These are phyloP conservation scores for Tragelaphus scriptus DNA, from an alignment of 2,113 vertebrate genomes.

Conservation along the genomic window DNA sequence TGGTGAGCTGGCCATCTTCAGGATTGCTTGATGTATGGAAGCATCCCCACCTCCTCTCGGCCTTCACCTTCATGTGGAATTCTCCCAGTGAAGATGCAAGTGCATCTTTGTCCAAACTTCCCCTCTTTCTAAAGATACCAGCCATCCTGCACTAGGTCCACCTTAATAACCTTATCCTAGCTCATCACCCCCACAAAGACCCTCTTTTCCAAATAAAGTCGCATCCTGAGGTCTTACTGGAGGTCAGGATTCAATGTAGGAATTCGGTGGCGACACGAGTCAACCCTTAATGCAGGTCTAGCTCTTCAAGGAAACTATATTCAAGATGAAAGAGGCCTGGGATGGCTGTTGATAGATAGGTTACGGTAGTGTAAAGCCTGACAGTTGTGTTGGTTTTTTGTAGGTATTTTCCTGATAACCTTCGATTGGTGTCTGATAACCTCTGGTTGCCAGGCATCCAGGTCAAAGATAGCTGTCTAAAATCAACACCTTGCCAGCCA, in stretches of 20 bases:
- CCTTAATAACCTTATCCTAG: neutral
- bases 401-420: neutral
- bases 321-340: neutral
- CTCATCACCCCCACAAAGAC: neutral
- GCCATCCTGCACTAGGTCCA: neutral
- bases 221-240: neutral
- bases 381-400: neutral
- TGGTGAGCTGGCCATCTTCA: neutral
- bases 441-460: neutral
- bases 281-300: neutral
- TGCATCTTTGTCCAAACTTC: neutral
- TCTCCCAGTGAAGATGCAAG: neutral
- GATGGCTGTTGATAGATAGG: neutral
- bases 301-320: neutral
- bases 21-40: neutral
- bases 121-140: neutral
- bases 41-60: neutral
- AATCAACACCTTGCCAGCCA: neutral
- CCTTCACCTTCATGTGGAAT: neutral
- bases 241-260: neutral
- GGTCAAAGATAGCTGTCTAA: neutral
- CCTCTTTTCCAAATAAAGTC: neutral
- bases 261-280: fast-evolving
- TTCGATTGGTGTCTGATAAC: neutral
- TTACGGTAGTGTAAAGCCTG: neutral